These are phyloP conservation scores for Anthopleura sola DNA, from an alignment of 64 coral and sea anemone species.

Conservation along the genomic window DNA sequence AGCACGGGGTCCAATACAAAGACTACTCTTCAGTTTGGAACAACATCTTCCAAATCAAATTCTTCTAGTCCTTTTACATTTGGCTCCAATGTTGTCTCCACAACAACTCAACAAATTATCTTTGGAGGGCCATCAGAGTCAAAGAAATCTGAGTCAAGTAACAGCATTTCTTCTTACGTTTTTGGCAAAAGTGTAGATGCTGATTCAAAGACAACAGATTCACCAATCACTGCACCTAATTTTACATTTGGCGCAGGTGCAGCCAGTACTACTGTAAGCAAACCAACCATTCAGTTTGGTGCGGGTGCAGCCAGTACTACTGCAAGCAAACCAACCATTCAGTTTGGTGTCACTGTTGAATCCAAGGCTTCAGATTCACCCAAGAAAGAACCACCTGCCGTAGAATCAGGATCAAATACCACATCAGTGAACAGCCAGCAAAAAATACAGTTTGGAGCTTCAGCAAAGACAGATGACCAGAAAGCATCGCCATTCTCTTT, in stretches of 20 bases:
- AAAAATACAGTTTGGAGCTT: neutral
- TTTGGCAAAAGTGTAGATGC: neutral
- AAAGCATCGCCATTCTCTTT: neutral
- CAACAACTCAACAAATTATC: neutral
- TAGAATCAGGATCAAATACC: neutral
- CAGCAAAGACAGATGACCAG: neutral
- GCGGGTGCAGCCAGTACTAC: neutral
- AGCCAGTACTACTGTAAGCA: neutral
- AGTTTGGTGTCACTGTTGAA: neutral
- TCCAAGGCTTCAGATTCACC: neutral
- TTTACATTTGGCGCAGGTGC: conserved; percentile 1
- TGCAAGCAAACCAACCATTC: neutral
- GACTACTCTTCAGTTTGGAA: conserved; percentile 21
- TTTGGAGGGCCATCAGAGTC: neutral
- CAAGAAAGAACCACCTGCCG: neutral
- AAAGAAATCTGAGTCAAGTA: neutral
- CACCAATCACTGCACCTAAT: neutral
- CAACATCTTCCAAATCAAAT: neutral
- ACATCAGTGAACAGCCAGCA: neutral
- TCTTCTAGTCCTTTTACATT: conserved; percentile 18
- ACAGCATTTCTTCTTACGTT: neutral
- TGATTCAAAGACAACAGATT: neutral
- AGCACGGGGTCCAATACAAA: neutral
- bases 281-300: neutral
- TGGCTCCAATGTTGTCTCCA: neutral